Percentiles rank a stretch among this genome's conserved stretches.
These are phyloP conservation scores for Lophura nycthemera DNA, from an alignment of 2,113 vertebrate species.

Conservation along the genomic window DNA sequence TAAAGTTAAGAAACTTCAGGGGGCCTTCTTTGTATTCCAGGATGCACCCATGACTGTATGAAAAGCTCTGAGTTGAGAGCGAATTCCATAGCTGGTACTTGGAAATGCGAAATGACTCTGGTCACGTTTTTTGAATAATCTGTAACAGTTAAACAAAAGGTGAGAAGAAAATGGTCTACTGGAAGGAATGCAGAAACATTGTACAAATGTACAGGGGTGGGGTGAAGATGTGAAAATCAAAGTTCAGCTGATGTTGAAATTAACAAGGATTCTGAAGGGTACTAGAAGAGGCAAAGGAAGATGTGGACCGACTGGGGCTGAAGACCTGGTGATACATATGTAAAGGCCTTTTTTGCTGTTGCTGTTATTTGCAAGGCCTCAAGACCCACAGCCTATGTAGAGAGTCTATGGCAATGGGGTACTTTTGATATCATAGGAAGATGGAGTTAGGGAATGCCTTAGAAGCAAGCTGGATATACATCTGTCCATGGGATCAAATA, in stretches of 20 bases:
- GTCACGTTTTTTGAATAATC: neutral
- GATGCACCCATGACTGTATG: accelerated
- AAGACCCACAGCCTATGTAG: too few relatives aligned
- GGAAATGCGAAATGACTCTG: accelerated
- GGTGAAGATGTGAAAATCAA: neutral
- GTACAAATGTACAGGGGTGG: neutral
- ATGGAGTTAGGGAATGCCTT: neutral
- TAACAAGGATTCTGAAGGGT: neutral
- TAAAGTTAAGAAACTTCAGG: neutral
- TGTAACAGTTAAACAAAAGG: neutral
- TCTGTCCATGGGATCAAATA: neutral
- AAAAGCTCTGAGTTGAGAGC: neutral
- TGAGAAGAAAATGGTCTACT: neutral
- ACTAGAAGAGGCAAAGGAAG: neutral
- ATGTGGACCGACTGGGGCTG: neutral
- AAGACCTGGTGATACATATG: neutral
- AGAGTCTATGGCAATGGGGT: neutral
- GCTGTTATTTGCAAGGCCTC: neutral
- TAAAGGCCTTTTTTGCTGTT: neutral
- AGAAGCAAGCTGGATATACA: neutral
- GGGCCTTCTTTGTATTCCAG: neutral
- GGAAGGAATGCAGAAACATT: neutral
- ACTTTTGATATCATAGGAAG: neutral
- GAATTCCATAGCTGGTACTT: neutral
- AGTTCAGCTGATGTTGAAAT: neutral